These are phyloP conservation scores for Synergus itoensis DNA, from an alignment of 2,888 invertebrate species.

Conservation along the genomic window DNA sequence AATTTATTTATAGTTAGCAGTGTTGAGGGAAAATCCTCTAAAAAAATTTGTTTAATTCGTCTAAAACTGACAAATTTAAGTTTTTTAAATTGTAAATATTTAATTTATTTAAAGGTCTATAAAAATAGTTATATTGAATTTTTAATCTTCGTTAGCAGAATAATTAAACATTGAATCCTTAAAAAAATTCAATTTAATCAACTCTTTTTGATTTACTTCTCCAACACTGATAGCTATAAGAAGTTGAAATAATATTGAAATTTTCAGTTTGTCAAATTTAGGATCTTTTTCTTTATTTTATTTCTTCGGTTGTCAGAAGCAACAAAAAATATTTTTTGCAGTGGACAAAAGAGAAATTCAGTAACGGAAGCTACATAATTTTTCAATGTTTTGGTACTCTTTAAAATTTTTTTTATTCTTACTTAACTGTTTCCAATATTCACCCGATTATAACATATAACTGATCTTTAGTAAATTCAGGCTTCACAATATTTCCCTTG, in stretches of 20 bases:
- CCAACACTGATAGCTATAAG: neutral
- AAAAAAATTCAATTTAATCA: neutral
- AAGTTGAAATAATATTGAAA: neutral
- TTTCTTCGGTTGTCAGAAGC: neutral
- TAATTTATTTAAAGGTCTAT: neutral
- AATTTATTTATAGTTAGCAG: constrained; percentile 20
- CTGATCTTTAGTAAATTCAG: neutral
- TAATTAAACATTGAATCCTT: neutral
- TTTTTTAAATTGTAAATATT: too few species aligned
- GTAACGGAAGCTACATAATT: neutral
- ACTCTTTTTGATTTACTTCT: neutral
- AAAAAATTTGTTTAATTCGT: too few species aligned
- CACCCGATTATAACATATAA: neutral
- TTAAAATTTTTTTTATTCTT: neutral
- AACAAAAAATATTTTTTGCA: neutral
- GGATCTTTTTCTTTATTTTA: neutral
- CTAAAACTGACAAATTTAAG: too few species aligned
- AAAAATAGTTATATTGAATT: neutral
- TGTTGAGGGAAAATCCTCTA: neutral
- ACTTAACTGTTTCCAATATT: neutral
- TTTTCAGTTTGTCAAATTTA: neutral
- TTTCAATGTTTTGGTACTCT: neutral
- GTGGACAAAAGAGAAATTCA: neutral
- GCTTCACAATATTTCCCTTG: too few species aligned
- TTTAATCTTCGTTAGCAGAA: neutral